Percentiles rank a stretch among this genome's conserved stretches.
phyloP scores from a whole-genome alignment of 1,140 invertebrate genomes.

The Calosoma granatense region DNA sequence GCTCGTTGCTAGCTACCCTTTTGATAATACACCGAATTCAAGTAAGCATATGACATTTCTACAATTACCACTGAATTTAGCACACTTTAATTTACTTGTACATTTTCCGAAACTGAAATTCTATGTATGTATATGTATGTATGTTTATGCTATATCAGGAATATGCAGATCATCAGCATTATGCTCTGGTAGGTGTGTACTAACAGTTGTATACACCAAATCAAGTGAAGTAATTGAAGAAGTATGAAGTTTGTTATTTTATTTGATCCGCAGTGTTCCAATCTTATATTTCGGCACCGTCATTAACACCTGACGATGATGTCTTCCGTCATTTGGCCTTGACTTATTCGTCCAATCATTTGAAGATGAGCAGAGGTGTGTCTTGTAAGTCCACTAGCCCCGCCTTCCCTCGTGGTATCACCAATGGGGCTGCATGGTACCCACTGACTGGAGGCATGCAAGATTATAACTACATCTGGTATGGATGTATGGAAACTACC shows the following conservation, averaged over 20 bases:
- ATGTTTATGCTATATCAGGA: constrained; percentile 39
- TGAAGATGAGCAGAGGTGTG: constrained; percentile 71
- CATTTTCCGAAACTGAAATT: background rate
- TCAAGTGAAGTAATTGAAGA: too few relatives aligned
- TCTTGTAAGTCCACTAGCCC: constrained; percentile 66
- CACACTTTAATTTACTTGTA: background rate
- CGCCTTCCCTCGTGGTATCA: constrained; percentile 71
- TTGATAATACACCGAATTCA: constrained; percentile 83
- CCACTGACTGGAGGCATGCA: constrained; percentile 85
- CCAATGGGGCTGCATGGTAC: constrained; percentile 89
- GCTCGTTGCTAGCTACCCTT: constrained; percentile 85
- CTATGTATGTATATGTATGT: too few relatives aligned
- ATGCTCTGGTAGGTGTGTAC: constrained; percentile 66
- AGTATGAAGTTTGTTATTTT: too few relatives aligned
- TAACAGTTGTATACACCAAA: too few relatives aligned
- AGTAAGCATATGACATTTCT: constrained; percentile 67
- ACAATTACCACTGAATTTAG: background rate
- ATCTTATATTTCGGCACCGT: constrained; percentile 62
- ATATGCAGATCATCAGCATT: constrained; percentile 71
- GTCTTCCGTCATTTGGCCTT: constrained; percentile 83
- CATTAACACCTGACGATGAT: constrained; percentile 87
- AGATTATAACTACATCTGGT: constrained; percentile 97
- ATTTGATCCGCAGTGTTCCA: constrained; percentile 77
- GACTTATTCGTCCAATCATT: constrained; percentile 82
- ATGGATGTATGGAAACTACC: constrained; percentile 97